Evolutionary conservation across 2,113 vertebrate species (phyloP), one percentile per base, ranked within the genome.

Genomic region (Xenotilapia longispinis): DNA sequence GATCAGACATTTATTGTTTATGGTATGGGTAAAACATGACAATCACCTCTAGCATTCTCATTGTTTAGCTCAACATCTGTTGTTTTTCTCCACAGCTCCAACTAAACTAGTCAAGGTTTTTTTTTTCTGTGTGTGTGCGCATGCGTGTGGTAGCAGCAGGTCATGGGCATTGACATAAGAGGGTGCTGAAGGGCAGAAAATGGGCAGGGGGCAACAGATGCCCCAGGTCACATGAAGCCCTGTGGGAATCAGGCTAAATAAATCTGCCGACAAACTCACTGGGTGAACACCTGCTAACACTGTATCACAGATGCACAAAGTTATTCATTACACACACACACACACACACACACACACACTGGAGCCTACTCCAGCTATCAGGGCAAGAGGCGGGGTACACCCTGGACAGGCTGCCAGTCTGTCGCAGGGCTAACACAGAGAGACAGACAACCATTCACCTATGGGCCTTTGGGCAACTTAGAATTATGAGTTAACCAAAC

Each of bases 151-250:
- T 51, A 79, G 87, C 83, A 81, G 83, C 75, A 93, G 92, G 89
- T 92, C 92, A 92, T 23, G 80, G 85, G 38, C 87, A 87, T 11
- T 90, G 84, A 92, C 87, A 90, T 88, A 91, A 84, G 51, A 51
- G 83, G 88, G 53, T 6, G 10, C 68, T 65, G 82, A 91, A 85
- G 92, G 94, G 87, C 85, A 91, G 73, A 54, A 88, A 91, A 75
- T 73, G 91, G 58, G 90, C 80, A 82, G 80, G 86, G 94, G 85
- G 84, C 90, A 94, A 87, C 95, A 95, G 92, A 94, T 94, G 94
- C 91, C 89, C 88, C 81, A 57, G 93, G 92, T 92, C 55, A 84
- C 75, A 58, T 21, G 49, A 28, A 75, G 78, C 78, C 91, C 87
- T 83, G 70, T 13, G 87, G 92, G 89, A 84, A 80, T 53, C 40